Conservation (phyloP, 2,888 invertebrate species). For the Dryadula phaetusa region DNA sequence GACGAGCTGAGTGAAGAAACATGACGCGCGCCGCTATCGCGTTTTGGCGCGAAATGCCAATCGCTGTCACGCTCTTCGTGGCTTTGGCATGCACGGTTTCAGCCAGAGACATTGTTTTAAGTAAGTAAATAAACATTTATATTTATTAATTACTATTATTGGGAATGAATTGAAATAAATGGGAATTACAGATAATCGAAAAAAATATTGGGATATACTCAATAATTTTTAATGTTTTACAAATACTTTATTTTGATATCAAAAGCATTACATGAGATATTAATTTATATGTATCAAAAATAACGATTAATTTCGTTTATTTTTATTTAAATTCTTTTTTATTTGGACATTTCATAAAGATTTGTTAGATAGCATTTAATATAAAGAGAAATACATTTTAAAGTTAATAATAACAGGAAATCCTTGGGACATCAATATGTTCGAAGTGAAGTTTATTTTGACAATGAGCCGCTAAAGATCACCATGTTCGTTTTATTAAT, state of each 20-base stretch:
- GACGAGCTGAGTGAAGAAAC: conserved; percentile 70
- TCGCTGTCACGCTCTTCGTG: conserved; percentile 66
- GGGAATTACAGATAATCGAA: no score
- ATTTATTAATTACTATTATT: no score
- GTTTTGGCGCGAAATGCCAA: conserved; percentile 77
- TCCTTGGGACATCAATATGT: conserved; percentile 15
- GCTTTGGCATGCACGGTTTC: conserved; percentile 63
- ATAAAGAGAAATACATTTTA: not conserved
- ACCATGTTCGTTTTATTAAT: conserved; percentile 20
- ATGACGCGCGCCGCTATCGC: conserved; percentile 70
- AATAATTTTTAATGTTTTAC: no score
- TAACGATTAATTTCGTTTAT: not conserved
- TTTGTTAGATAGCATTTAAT: not conserved
- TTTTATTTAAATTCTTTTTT: no score
- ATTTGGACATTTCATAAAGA: not conserved
- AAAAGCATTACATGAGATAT: no score
- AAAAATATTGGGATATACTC: no score
- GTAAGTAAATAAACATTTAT: conserved; percentile 58
- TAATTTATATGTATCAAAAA: not conserved
- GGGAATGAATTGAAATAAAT: no score
- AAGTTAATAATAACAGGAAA: conserved; percentile 17
- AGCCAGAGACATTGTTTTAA: conserved; percentile 73
- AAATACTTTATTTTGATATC: no score
- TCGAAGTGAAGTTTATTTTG: conserved; percentile 17
- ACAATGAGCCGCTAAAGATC: conserved; percentile 17